Evolutionary conservation across 2,888 invertebrate species (phyloP).

Genomic region (Liopterus haemorrhoidalis): DNA sequence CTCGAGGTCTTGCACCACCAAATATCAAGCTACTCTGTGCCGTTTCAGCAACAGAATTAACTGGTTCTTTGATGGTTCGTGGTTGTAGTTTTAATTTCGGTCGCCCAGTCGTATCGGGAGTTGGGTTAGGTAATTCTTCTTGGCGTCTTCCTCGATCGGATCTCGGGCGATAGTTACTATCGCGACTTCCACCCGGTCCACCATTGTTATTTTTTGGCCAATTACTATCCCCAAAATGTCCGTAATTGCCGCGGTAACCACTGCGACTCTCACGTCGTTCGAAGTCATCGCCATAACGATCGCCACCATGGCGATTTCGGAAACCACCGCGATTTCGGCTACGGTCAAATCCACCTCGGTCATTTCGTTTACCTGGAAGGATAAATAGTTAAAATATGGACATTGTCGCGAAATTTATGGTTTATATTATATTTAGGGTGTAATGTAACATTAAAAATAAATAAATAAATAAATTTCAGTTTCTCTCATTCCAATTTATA

Average conservation of each 20-base stretch:
- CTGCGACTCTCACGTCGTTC: conserved; percentile 47
- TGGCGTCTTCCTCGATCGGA: conserved; percentile 38
- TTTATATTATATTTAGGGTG: too few species aligned
- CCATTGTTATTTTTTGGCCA: conserved; percentile 36
- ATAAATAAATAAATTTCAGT: too few species aligned
- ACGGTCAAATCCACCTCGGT: conserved; percentile 60
- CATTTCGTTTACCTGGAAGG: conserved; percentile 48
- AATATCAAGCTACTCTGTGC: conserved; percentile 86
- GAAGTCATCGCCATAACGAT: conserved; percentile 45
- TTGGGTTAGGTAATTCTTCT: conserved; percentile 41
- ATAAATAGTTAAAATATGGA: too few species aligned
- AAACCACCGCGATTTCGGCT: conserved; percentile 51
- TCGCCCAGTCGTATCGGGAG: conserved; percentile 69
- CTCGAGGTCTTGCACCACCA: conserved; percentile 89
- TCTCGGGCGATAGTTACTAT: conserved; percentile 33
- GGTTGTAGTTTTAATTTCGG: conserved; percentile 80
- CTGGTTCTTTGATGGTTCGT: conserved; percentile 78
- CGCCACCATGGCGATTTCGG: conserved; percentile 43
- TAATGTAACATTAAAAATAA: too few species aligned
- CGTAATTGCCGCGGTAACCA: conserved; percentile 48
- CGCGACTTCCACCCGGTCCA: conserved; percentile 44
- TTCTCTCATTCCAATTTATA: too few species aligned
- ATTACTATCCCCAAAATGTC: conserved; percentile 43
- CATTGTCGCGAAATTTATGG: too few species aligned
- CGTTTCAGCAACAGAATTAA: conserved; percentile 80